These are phyloP conservation scores for Mus minutoides DNA, from an alignment of 2,797 vertebrate species.

Conservation along the genomic window DNA sequence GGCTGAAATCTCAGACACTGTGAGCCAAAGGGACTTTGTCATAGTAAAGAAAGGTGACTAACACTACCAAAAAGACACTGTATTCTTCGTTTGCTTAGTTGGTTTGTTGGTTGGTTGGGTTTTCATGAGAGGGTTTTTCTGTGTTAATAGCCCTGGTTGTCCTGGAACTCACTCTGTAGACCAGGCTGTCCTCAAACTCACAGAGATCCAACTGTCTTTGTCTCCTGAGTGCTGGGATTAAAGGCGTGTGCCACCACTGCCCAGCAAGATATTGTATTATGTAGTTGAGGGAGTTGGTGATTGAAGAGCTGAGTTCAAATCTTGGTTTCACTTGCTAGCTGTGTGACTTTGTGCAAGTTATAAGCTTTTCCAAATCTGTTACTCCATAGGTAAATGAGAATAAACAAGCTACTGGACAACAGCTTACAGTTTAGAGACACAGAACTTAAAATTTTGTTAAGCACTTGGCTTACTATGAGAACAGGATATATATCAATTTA, in stretches of 20 bases:
- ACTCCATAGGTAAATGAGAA: slow-evolving; percentile 8
- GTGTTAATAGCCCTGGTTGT: not conserved
- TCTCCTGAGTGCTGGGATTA: not conserved
- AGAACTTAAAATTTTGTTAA: slow-evolving; percentile 36
- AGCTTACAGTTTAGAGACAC: not conserved
- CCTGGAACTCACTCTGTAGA: not conserved
- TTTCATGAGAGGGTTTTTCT: not conserved
- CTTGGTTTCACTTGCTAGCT: not conserved
- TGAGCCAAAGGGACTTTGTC: not conserved
- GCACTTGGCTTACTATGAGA: not conserved
- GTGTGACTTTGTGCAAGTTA: not conserved
- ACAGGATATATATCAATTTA: not conserved
- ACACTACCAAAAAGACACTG: not conserved
- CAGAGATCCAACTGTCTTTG: not conserved
- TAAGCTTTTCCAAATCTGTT: not conserved
- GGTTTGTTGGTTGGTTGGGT: not conserved
- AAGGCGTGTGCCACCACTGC: not conserved
- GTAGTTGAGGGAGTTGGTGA: not conserved
- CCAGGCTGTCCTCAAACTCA: not conserved
- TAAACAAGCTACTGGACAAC: not conserved
- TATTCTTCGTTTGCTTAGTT: not conserved
- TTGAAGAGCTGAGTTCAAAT: slow-evolving; percentile 36
- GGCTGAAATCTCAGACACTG: not conserved
- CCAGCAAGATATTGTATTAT: not conserved
- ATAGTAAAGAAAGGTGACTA: not conserved